Evolutionary conservation across 1,140 invertebrate genomes (phyloP).

Genomic region (Drosophila pseudoobscura): DNA sequence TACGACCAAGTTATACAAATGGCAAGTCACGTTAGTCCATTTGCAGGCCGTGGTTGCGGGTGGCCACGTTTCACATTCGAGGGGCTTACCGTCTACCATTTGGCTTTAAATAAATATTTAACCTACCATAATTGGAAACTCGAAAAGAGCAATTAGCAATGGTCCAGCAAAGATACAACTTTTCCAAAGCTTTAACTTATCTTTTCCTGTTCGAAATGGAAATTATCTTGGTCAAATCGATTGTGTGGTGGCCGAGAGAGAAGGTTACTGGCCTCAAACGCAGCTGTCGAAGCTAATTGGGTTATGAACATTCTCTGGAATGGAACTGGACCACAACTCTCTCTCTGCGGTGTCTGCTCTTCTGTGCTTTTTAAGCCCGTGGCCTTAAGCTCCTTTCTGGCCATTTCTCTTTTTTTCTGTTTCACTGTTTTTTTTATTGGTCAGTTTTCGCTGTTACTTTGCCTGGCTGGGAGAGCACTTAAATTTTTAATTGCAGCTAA

Average conservation of each 20-base stretch:
- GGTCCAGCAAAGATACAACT: conserved; percentile 15
- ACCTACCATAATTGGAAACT: conserved; percentile 68
- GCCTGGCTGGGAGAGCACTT: conserved; percentile 25
- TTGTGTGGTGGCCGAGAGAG: conserved; percentile 9
- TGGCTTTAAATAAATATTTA: conserved; percentile 72
- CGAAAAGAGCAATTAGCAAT: conserved; percentile 64
- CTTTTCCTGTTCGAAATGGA: background rate
- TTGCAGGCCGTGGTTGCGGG: conserved; percentile 3
- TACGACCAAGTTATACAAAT: conserved; percentile 51
- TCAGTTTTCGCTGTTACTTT: conserved; percentile 7
- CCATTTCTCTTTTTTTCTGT: background rate
- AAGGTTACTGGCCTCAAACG: conserved; percentile 4
- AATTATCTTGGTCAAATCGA: conserved; percentile 42
- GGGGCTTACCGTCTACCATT: conserved; percentile 16
- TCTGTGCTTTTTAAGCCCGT: conserved; percentile 13
- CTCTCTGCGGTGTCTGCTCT: conserved; percentile 6
- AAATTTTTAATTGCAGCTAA: conserved; percentile 63
- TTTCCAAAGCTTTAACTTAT: conserved; percentile 33
- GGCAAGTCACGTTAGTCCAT: conserved; percentile 59
- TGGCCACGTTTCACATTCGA: conserved; percentile 49
- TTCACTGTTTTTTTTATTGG: conserved; percentile 13
- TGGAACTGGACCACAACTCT: no score
- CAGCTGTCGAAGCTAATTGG: conserved; percentile 54
- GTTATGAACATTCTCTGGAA: conserved; percentile 39
- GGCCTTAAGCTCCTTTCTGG: conserved; percentile 31